These are phyloP conservation scores for Neoarius graeffei DNA, from an alignment of 2,113 vertebrate genomes.

Conservation along the genomic window DNA sequence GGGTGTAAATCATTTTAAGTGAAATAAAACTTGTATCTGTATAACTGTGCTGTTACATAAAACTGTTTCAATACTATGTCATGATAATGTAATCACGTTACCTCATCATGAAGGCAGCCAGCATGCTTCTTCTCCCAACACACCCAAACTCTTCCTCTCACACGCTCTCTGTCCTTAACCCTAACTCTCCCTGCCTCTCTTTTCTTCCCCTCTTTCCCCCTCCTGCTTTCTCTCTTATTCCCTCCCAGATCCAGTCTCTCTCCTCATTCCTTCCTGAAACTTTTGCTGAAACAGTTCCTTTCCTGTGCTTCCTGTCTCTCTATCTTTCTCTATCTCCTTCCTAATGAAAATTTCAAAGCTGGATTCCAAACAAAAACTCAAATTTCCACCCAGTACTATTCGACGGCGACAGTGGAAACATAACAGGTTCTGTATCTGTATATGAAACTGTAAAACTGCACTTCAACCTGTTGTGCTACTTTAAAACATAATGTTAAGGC, in stretches of 20 bases:
- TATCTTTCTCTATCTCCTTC: not conserved
- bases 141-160: slow-evolving; percentile 6
- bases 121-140: slow-evolving; percentile 7
- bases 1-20: not conserved
- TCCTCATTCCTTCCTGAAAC: slow-evolving; percentile 15
- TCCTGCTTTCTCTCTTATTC: not conserved
- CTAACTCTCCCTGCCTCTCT: not conserved
- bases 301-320: not conserved
- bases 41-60: not conserved
- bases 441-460: not conserved
- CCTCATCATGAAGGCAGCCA: slow-evolving; percentile 31
- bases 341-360: not conserved
- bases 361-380: slow-evolving; percentile 28
- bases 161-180: not conserved
- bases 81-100: slow-evolving; percentile 36
- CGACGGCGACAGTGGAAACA: not conserved
- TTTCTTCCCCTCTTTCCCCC: not conserved
- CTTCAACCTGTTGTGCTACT: not conserved
- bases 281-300: slow-evolving; percentile 1
- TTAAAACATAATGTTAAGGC: not conserved
- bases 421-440: not conserved
- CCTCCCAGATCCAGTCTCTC: not conserved
- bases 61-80: slow-evolving; percentile 15
- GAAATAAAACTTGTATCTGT: not conserved
- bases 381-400: not conserved